Percentiles rank a stretch among this genome's conserved stretches.
Evolutionary conservation across 1,140 invertebrate genomes (phyloP).

Genomic region (Drosophila mauritiana): DNA sequence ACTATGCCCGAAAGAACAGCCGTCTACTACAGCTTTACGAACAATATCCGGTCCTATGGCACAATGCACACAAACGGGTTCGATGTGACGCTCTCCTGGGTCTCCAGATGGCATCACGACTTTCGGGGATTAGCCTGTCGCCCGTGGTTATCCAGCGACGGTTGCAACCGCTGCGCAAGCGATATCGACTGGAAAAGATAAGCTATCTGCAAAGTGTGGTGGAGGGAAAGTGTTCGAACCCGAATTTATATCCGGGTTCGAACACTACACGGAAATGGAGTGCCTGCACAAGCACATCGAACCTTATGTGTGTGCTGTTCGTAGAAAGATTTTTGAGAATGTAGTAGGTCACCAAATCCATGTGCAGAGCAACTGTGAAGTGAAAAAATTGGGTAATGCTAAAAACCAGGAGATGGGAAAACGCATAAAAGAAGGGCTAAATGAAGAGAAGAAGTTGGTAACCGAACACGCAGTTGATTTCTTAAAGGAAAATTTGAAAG

Average conservation of each 20-base stretch:
- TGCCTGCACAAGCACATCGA: slow-evolving; percentile 78
- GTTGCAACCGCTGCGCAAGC: slow-evolving; percentile 64
- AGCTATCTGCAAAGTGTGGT: slow-evolving; percentile 68
- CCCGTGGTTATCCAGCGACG: slow-evolving; percentile 59
- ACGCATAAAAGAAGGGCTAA: not conserved
- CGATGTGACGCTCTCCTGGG: slow-evolving; percentile 47
- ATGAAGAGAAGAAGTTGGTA: not conserved
- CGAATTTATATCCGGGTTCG: slow-evolving; percentile 57
- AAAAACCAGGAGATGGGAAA: not conserved
- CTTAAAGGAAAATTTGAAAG: not conserved
- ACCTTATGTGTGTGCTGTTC: slow-evolving; percentile 70
- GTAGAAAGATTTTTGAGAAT: slow-evolving; percentile 74
- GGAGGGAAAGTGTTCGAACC: slow-evolving; percentile 59
- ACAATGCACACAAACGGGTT: slow-evolving; percentile 58
- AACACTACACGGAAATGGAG: slow-evolving; percentile 68
- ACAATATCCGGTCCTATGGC: slow-evolving; percentile 74
- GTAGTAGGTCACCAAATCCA: slow-evolving; percentile 56
- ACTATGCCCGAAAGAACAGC: slow-evolving; percentile 58
- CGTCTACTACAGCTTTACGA: slow-evolving; percentile 73
- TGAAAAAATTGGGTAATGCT: not conserved
- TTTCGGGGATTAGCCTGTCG: slow-evolving; percentile 59
- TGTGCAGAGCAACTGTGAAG: slow-evolving; percentile 55
- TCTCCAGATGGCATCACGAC: slow-evolving; percentile 43
- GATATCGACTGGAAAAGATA: slow-evolving; percentile 75
- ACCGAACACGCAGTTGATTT: not conserved